Conservation (phyloP, 2,113 vertebrate species). For the Damaliscus lunatus region DNA sequence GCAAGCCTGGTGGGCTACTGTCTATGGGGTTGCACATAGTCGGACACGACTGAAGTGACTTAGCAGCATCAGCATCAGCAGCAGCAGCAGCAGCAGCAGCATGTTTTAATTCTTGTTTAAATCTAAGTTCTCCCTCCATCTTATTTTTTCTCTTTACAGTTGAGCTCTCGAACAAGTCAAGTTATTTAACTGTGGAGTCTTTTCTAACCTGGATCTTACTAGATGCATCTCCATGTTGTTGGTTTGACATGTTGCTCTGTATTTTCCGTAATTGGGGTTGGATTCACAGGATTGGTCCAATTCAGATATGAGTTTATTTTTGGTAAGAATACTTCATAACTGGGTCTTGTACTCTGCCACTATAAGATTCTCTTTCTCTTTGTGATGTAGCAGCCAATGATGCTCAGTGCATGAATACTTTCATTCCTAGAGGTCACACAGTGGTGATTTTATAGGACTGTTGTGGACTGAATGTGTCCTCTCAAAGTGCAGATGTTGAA, state of each 20-base stretch:
- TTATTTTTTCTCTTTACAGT: neutral
- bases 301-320: neutral
- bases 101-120: slow-evolving; percentile 29
- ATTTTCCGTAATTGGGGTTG: neutral
- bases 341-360: neutral
- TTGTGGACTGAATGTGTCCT: neutral
- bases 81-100: too few relatives aligned
- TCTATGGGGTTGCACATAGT: too few relatives aligned
- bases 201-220: neutral
- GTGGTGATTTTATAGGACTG: neutral
- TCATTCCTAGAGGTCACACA: neutral
- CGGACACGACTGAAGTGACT: rapidly evolving
- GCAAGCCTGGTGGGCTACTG: too few relatives aligned
- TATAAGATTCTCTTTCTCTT: neutral
- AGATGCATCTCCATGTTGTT: neutral
- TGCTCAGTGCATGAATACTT: neutral
- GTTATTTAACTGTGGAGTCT: neutral
- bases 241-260: neutral
- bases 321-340: neutral
- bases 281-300: neutral
- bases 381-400: neutral
- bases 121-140: neutral
- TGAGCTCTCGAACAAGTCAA: neutral
- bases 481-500: neutral
- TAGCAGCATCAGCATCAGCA: too few relatives aligned